Conservation (phyloP, 2,113 vertebrate species). For the Mus pahari region DNA sequence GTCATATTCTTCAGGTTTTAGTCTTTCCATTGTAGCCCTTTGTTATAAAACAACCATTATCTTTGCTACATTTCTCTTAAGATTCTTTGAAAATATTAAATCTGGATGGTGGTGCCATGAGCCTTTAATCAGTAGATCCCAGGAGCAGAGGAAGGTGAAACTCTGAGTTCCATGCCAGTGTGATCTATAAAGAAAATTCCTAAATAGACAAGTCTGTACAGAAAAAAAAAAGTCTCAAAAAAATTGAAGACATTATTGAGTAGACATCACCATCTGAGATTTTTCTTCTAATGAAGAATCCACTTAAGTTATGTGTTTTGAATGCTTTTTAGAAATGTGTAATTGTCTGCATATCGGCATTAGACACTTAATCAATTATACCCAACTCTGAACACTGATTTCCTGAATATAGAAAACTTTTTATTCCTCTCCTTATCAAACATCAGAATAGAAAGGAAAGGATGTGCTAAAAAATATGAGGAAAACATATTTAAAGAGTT, state of each 20-base stretch:
- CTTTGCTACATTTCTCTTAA: not conserved
- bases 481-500: no score
- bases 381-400: not conserved
- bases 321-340: rapidly evolving
- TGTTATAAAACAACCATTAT: not conserved
- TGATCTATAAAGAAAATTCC: not conserved
- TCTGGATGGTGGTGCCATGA: not conserved
- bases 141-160: not conserved
- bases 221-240: not conserved
- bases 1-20: rapidly evolving
- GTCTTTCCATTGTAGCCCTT: not conserved
- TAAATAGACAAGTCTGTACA: not conserved
- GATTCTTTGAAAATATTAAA: not conserved
- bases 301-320: rapidly evolving
- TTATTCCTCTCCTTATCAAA: not conserved
- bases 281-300: not conserved
- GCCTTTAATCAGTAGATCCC: not conserved
- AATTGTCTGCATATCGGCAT: not conserved
- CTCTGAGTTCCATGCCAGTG: not conserved
- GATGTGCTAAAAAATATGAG: not conserved
- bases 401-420: not conserved
- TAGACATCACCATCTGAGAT: not conserved
- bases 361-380: not conserved
- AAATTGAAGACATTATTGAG: not conserved
- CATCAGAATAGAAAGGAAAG: not conserved